These are phyloP conservation scores for Ophion obscuratus DNA, from an alignment of 2,888 invertebrate genomes.

Conservation along the genomic window DNA sequence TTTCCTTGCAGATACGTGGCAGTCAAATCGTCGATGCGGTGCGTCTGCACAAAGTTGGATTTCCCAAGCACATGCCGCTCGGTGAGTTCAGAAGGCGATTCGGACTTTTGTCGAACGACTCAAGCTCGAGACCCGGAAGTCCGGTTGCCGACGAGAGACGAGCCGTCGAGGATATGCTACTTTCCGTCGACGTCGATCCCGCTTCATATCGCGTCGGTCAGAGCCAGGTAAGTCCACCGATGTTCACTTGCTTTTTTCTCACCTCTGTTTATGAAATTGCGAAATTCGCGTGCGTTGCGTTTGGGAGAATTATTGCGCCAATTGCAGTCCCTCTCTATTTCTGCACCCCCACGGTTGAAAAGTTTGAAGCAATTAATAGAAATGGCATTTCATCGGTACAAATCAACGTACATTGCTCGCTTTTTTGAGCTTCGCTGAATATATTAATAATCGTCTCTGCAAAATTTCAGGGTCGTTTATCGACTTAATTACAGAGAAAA, in stretches of 20 bases:
- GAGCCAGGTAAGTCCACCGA: constrained; percentile 91
- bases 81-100: constrained; percentile 95
- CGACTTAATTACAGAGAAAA: no score
- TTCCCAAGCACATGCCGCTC: constrained; percentile 95
- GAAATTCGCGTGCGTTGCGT: constrained; percentile 1
- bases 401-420: neutral
- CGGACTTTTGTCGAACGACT: constrained; percentile 86
- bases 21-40: constrained; percentile 95
- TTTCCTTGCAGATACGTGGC: constrained; percentile 90
- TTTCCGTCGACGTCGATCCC: constrained; percentile 92
- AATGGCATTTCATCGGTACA: neutral
- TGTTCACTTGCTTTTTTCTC: neutral
- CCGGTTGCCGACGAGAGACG: constrained; percentile 86
- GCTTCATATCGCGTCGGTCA: constrained; percentile 95
- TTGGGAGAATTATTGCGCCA: constrained; percentile 39
- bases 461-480: neutral
- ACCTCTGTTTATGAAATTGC: neutral
- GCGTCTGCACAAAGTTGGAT: constrained; percentile 96
- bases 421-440: no score
- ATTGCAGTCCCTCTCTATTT: neutral
- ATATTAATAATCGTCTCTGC: no score
- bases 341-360: neutral
- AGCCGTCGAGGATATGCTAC: constrained; percentile 93
- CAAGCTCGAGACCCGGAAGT: constrained; percentile 83
- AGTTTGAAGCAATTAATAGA: neutral